phyloP scores from a whole-genome alignment of 2,113 vertebrate genomes.

The Vombatus ursinus region DNA sequence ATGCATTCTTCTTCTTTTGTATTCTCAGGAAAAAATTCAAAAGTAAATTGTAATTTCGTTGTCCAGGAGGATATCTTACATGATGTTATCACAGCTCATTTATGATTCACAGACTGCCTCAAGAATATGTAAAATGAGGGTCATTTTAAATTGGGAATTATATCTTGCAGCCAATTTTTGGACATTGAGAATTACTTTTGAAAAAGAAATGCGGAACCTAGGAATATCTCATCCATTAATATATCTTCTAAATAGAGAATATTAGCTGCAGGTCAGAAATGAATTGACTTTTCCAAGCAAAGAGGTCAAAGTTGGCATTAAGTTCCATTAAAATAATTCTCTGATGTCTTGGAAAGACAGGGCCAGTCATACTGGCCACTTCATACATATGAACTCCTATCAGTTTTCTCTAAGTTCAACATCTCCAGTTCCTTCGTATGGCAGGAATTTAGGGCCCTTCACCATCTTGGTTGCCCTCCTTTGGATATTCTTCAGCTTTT shows the following conservation, averaged over 20 bases:
- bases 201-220: background rate
- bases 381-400: background rate
- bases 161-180: slow-evolving; percentile 63
- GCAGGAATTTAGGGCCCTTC: background rate
- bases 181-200: background rate
- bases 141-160: slow-evolving; percentile 71
- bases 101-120: slow-evolving; percentile 67
- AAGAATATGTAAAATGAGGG: slow-evolving; percentile 64
- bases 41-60: slow-evolving; percentile 74
- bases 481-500: background rate
- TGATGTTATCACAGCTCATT: slow-evolving; percentile 70
- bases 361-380: background rate
- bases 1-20: slow-evolving; percentile 47
- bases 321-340: background rate
- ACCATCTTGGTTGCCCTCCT: background rate
- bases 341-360: background rate
- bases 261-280: background rate
- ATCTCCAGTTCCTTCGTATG: background rate
- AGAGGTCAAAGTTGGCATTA: background rate
- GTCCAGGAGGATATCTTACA: slow-evolving; percentile 49
- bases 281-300: background rate
- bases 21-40: slow-evolving; percentile 67
- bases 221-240: background rate
- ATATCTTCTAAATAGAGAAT: background rate
- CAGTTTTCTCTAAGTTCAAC: background rate